Evolutionary conservation across 1,140 invertebrate genomes (phyloP).

Genomic region (Drosophila leontia): DNA sequence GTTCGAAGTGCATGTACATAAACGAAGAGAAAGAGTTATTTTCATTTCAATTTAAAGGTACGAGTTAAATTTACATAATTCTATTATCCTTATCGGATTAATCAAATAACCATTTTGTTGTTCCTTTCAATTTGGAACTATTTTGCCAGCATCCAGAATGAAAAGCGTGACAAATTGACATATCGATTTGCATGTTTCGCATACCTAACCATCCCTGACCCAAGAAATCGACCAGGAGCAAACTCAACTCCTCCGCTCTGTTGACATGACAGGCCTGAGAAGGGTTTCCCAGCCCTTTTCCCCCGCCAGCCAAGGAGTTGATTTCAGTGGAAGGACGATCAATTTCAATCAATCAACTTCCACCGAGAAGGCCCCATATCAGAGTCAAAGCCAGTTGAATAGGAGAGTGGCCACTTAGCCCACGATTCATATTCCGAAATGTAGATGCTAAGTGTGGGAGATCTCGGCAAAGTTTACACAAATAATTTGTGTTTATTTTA

Average conservation of each 20-base stretch:
- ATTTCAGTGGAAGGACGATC: conserved; percentile 55
- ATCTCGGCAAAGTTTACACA: conserved; percentile 77
- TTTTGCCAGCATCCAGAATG: conserved; percentile 33
- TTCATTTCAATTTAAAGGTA: neutral
- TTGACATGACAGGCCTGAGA: conserved; percentile 47
- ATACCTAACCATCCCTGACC: conserved; percentile 48
- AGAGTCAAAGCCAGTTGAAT: conserved; percentile 30
- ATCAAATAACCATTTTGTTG: conserved; percentile 19
- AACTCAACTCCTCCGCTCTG: conserved; percentile 12
- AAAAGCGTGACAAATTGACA: conserved; percentile 69
- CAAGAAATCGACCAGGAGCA: conserved; percentile 17
- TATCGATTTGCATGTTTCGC: conserved; percentile 66
- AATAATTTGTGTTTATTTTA: conserved; percentile 84
- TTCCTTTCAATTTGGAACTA: conserved; percentile 43
- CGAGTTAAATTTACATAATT: conserved; percentile 1
- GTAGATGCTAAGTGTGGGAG: conserved; percentile 23
- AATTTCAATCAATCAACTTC: conserved; percentile 80
- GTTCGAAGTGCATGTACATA: neutral
- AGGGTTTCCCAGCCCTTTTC: conserved; percentile 39
- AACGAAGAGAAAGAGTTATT: neutral
- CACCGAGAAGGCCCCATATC: conserved; percentile 42
- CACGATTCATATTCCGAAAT: conserved; percentile 43
- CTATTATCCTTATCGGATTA: conserved; percentile 1
- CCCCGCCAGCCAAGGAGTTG: conserved; percentile 2
- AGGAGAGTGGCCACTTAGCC: conserved; percentile 59